Conservation (phyloP, 2,888 invertebrate genomes). For the Cerceris ruficornis region DNA sequence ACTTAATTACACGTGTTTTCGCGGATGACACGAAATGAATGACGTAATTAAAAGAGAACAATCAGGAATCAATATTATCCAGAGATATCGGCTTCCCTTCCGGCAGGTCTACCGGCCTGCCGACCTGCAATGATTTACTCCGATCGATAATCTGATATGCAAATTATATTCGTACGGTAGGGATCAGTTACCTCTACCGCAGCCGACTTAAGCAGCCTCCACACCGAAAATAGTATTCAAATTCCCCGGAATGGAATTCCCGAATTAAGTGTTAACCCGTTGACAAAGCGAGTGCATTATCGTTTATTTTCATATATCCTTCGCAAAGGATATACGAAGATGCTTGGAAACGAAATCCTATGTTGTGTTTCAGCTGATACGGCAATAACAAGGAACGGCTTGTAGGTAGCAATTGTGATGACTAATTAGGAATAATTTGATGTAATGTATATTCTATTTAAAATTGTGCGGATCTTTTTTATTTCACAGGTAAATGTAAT, state of each 20-base stretch:
- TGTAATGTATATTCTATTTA: no score
- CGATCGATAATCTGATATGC: slow-evolving; percentile 74
- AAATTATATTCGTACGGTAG: slow-evolving; percentile 70
- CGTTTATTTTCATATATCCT: no score
- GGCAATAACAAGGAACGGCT: no score
- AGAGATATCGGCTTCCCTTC: slow-evolving; percentile 58
- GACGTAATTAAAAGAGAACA: slow-evolving; percentile 62
- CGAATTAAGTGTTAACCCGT: no score
- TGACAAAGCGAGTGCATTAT: background rate
- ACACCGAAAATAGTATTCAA: slow-evolving; percentile 43
- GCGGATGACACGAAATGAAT: slow-evolving; percentile 42
- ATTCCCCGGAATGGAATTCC: background rate
- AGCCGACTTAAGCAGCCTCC: slow-evolving; percentile 53
- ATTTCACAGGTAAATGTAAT: no score
- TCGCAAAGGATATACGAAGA: no score
- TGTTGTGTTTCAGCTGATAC: no score
- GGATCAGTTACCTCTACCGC: slow-evolving; percentile 67
- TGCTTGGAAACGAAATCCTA: no score
- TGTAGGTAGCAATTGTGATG: no score
- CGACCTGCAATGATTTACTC: slow-evolving; percentile 70
- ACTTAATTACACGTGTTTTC: background rate
- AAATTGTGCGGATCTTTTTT: no score
- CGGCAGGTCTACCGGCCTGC: slow-evolving; percentile 62
- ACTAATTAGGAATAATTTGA: no score
- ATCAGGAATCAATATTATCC: slow-evolving; percentile 67